Conservation (phyloP, 2,888 invertebrate genomes). For the Hypomecis punctinalis region DNA sequence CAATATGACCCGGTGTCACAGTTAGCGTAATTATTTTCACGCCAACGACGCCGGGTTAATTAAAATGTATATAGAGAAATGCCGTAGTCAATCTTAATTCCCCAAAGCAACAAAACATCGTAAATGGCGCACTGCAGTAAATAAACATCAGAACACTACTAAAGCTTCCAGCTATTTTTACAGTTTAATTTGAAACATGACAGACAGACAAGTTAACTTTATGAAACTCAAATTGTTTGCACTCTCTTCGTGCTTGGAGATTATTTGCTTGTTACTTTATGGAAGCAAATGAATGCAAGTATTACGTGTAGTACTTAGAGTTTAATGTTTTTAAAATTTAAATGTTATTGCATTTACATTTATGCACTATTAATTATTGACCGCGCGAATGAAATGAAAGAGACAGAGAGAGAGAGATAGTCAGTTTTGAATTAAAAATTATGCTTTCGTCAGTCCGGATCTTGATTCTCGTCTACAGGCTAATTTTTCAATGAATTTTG, state of each 20-base stretch:
- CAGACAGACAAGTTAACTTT: constrained; percentile 14
- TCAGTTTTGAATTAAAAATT: too few relatives aligned
- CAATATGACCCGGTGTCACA: too few relatives aligned
- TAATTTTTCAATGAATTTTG: too few relatives aligned
- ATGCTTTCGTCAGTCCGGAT: too few relatives aligned
- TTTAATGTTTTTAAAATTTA: too few relatives aligned
- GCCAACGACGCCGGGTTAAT: too few relatives aligned
- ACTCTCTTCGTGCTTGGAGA: not conserved
- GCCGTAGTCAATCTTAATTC: not conserved
- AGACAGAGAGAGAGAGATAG: too few relatives aligned
- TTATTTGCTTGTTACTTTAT: not conserved
- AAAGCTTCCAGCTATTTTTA: constrained; percentile 5
- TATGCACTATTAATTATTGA: too few relatives aligned
- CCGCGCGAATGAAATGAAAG: too few relatives aligned
- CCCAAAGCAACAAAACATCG: not conserved
- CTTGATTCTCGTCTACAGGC: too few relatives aligned
- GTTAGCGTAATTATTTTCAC: too few relatives aligned
- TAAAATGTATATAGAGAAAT: not conserved
- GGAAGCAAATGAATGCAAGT: not conserved
- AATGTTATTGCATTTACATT: too few relatives aligned
- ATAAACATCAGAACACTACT: not conserved
- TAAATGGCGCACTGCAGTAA: constrained; percentile 3
- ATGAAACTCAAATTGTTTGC: constrained; percentile 11
- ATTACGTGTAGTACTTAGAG: not conserved
- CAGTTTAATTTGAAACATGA: constrained; percentile 18